A percentile compares a stretch with the other conserved stretches of the same genome.
Evolutionary conservation across 2,113 vertebrate species (phyloP).

Genomic region (Dipodomys spectabilis): DNA sequence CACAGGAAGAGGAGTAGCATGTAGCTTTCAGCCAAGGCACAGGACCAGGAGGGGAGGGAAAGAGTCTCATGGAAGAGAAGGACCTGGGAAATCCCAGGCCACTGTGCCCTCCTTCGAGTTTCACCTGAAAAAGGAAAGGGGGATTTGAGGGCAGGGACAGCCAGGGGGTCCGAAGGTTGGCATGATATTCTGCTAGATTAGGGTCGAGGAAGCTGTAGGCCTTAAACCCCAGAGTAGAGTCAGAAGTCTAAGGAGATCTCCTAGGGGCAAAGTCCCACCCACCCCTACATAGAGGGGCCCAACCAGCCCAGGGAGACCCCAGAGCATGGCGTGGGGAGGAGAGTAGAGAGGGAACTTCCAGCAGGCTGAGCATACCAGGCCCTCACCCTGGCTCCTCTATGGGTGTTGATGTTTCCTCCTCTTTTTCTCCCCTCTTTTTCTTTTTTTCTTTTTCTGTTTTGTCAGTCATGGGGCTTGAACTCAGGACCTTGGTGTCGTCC

Average conservation of each 20-base stretch:
- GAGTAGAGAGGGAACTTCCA: background rate
- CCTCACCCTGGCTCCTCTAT: rapidly evolving
- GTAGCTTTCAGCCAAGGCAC: background rate
- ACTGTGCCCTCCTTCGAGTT: background rate
- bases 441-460: no score
- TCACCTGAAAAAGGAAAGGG: background rate
- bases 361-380: background rate
- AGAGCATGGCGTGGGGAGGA: rapidly evolving
- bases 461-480: no score
- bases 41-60: background rate
- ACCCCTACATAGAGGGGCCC: rapidly evolving
- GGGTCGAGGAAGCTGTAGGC: background rate
- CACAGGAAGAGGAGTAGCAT: background rate
- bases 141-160: background rate
- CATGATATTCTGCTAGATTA: background rate
- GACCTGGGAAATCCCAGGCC: background rate
- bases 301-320: background rate
- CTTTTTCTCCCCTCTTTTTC: background rate
- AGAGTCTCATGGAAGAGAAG: background rate
- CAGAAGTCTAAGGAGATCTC: background rate
- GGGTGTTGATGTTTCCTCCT: background rate
- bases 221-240: background rate
- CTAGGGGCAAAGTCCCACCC: background rate
- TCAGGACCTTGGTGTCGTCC: no score
- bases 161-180: background rate